Base-by-base conservation (phyloP, 2,888 invertebrate species). In the Ormyrus pomaceus region DNA sequence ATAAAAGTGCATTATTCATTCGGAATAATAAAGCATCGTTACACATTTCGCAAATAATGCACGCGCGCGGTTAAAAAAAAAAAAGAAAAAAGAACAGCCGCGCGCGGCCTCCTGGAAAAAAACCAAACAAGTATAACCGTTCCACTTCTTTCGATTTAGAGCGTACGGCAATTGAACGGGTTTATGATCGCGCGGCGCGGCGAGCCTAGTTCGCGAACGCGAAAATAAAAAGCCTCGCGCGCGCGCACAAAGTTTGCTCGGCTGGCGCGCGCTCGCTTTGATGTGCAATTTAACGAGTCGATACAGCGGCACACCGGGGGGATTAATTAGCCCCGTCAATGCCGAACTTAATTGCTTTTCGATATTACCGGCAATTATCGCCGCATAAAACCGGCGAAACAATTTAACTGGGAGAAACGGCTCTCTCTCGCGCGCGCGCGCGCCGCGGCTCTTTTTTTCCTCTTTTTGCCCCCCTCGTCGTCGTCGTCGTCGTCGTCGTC, bases 331-430 rank as follows among this genome's bases (percentile, higher is more conserved):
- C 59, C 34, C 34, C 65, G 59, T 72, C 77, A 78, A 78, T 78
- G 77, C 66, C 72, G 77, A 72, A 72, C 45, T 72, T 72, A 78
- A 78, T 78, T 66, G 72, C 72, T 66, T 66, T 78, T 72, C 77
- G 77, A 78, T 77, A 77, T 78, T 78, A 78, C 72, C 65, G 48
- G 56, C 48, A 78, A 78, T 78, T 78, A 78, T 72, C 66, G 77
- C 50, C 50, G 66, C 77, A 72, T 78, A 78, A 78, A 72, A 78
- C 9, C 34, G 34, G 55, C 53, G 46, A 78, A 78, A 78, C 77
- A 72, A 78, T 78, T 72, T 78, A 66, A 66, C 72, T 61, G 55
- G 72, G 72, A 72, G 34, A 34, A 34, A 34, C 34, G 19, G 19
- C 19, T 19, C 19, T 19, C 34, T 34, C 66, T 78, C 53, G 77